Conservation (phyloP, 2,797 vertebrate genomes). For the Amniataba percoides region DNA sequence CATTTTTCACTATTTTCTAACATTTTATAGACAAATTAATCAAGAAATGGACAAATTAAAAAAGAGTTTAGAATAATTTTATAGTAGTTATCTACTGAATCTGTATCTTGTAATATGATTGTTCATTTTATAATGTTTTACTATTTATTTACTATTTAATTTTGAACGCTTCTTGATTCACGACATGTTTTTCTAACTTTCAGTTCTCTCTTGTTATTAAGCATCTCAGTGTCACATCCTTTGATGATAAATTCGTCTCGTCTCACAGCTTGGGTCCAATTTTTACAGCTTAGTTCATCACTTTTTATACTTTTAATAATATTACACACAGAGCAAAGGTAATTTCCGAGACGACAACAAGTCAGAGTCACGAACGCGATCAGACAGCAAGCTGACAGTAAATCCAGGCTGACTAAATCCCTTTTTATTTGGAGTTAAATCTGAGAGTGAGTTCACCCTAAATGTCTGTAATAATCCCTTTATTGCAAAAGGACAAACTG, state of each 20-base stretch:
- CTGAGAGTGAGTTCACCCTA: not conserved
- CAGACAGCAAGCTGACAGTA: conserved; percentile 6
- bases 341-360: not conserved
- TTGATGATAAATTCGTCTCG: not conserved
- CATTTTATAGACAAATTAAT: not conserved
- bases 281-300: not conserved
- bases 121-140: not conserved
- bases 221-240: not conserved
- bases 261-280: not conserved
- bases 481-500: not conserved
- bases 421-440: not conserved
- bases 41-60: not conserved
- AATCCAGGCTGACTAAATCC: not conserved
- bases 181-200: not conserved
- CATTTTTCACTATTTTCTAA: too few species aligned
- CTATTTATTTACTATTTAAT: too few species aligned
- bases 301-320: not conserved
- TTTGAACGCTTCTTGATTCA: not conserved
- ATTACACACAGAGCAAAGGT: not conserved
- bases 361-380: not conserved
- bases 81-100: not conserved
- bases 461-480: not conserved
- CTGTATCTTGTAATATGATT: not conserved
- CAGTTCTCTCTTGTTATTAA: too few species aligned
- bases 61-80: not conserved